phyloP scores from a whole-genome alignment of 2,888 invertebrate genomes.

The Flexamia atlantica region DNA sequence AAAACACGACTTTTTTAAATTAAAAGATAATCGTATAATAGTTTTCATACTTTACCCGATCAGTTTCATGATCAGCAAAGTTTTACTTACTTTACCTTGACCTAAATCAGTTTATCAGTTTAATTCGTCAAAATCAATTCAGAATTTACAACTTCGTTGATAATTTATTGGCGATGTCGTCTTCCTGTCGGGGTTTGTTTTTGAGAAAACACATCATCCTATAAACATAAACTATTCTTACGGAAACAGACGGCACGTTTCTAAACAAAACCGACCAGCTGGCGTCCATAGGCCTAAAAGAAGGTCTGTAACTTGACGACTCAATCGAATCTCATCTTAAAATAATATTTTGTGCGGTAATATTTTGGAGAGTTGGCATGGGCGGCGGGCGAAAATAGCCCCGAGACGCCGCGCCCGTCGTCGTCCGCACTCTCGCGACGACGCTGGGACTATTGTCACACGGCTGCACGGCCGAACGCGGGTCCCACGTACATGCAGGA shows the following conservation, averaged over 20 bases:
- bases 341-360: slow-evolving; percentile 59
- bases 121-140: background rate
- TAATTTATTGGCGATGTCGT: background rate
- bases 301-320: slow-evolving; percentile 53
- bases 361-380: slow-evolving; percentile 52
- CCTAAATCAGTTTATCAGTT: too few relatives aligned
- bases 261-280: slow-evolving; percentile 25
- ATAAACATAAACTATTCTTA: background rate
- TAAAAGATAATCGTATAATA: too few relatives aligned
- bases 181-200: background rate
- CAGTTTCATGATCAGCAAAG: too few relatives aligned
- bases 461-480: too few relatives aligned
- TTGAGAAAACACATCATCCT: background rate
- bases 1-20: too few relatives aligned
- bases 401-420: background rate
- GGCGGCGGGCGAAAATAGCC: slow-evolving; percentile 47
- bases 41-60: too few relatives aligned
- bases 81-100: too few relatives aligned
- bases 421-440: background rate
- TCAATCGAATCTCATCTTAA: slow-evolving; percentile 58
- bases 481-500: too few relatives aligned
- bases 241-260: slow-evolving; percentile 20
- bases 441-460: background rate
- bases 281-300: slow-evolving; percentile 49
- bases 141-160: background rate